Base-by-base conservation (phyloP, 1,140 invertebrate genomes). In the Magallana gigas region DNA sequence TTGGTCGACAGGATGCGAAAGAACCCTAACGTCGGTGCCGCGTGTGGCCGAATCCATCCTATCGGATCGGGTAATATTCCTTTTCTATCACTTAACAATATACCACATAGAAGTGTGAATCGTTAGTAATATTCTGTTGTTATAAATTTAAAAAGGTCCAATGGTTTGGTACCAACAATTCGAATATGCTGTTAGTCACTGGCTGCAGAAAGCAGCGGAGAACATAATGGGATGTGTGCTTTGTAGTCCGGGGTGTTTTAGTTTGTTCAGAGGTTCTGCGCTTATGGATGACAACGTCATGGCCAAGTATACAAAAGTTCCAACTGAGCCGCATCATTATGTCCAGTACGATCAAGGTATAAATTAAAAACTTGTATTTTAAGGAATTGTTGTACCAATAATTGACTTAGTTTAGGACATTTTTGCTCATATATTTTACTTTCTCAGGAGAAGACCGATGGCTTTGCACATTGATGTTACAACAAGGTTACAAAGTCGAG, bases 141-240 rank as follows among this genome's bases (percentile, higher is more conserved):
- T 57, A n/a, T 86, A 94, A 48, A 48, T 4, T 48, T 62, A 6
- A 68, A 68, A 4, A 68, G 95, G 96, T 85, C 95, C 95, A 0
- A 96, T 96, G 95, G 95, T 96, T 3, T 96, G 96, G 96, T 96
- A 96, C 90, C 96, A 96, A 92, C 96, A 96, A 91, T 96, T 96
- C 91, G 96, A 96, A 90, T 96, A 96, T 91, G 96, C 96, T 6
- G 95, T 96, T 83, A 96, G 96, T 57, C 96, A 96, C 95, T 96
- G 96, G 96, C 93, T 96, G 1, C 96, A 96, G 93, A 96, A 96
- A 91, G 95, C 96, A 1, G 96, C 96, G 3, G 96, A 96, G 89
- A 96, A 96, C 91, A 95, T 96, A 92, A 94, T 96, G 85, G 96
- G 96, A 18, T 96, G 96, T 92, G 96, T 96, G 0, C 95, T 96